Conservation (phyloP, 37 sponge, comb jelly and placozoan genomes). For the Haliclona indistincta region DNA sequence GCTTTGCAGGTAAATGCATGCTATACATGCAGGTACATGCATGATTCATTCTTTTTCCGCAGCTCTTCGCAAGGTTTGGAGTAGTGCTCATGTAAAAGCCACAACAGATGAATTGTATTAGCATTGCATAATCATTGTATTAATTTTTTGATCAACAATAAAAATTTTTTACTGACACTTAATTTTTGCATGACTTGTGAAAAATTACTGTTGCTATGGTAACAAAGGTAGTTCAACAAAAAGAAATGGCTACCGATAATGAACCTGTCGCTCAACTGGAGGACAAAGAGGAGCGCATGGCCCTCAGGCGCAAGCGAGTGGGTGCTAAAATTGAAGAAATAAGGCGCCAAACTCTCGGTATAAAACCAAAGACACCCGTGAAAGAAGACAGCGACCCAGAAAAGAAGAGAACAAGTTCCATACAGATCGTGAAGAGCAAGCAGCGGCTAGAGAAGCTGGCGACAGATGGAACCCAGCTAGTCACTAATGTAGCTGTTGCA, state of each 20-base stretch:
- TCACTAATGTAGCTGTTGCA: constrained; percentile 87
- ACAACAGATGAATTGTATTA: too few species aligned
- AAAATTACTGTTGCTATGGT: not conserved
- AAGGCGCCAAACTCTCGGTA: constrained; percentile 54
- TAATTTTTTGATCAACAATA: too few species aligned
- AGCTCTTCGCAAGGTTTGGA: too few species aligned
- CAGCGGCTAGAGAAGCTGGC: constrained; percentile 75
- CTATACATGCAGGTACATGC: too few species aligned
- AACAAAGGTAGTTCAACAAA: not conserved
- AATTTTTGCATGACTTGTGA: too few species aligned
- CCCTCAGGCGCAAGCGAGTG: constrained; percentile 74
- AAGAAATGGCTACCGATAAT: not conserved
- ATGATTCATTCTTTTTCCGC: too few species aligned
- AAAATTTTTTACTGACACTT: too few species aligned
- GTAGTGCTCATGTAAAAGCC: too few species aligned
- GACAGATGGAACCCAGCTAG: constrained; percentile 86
- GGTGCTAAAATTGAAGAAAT: constrained; percentile 66
- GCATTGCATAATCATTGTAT: too few species aligned
- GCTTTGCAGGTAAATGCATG: too few species aligned
- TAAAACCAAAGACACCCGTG: constrained; percentile 33
- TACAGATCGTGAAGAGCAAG: constrained; percentile 75
- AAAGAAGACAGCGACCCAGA: constrained; percentile 58
- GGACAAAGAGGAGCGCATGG: constrained; percentile 77
- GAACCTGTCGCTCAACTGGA: constrained; percentile 28
- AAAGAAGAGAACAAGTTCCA: constrained; percentile 63